Evolutionary conservation across 2,797 vertebrate species (phyloP).

Genomic region (Botia almorhae): DNA sequence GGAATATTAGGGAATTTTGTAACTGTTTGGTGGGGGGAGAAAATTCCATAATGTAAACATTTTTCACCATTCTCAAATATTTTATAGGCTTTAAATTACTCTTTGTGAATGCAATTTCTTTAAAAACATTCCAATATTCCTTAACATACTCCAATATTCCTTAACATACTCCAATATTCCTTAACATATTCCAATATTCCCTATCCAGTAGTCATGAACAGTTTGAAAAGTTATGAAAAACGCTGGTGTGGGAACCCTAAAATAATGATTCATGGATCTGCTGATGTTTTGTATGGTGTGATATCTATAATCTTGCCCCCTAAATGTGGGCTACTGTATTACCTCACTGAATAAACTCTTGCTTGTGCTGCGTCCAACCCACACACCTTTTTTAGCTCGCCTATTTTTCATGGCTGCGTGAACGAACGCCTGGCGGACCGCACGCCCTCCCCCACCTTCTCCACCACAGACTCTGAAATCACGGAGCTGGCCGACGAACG

Average conservation of each 20-base stretch:
- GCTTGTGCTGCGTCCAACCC: slow-evolving; percentile 33
- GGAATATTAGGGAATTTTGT: too few relatives aligned
- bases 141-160: not conserved
- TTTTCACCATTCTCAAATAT: not conserved
- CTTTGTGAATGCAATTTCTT: not conserved
- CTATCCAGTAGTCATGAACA: not conserved
- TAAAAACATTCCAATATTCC: not conserved
- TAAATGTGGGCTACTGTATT: slow-evolving; percentile 16
- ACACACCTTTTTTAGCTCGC: slow-evolving; percentile 85
- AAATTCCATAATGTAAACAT: too few relatives aligned
- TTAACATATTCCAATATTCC: not conserved
- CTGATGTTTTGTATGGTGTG: not conserved
- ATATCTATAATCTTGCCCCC: not conserved
- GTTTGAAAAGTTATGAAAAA: not conserved
- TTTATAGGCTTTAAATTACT: not conserved
- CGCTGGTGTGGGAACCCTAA: not conserved
- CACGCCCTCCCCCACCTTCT: slow-evolving; percentile 98
- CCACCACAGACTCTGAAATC: slow-evolving; percentile 97
- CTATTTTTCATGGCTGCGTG: slow-evolving; percentile 98
- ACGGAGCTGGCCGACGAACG: slow-evolving; percentile 98
- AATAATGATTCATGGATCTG: not conserved
- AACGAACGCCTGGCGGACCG: slow-evolving; percentile 97
- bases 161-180: not conserved
- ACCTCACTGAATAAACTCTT: slow-evolving; percentile 49
- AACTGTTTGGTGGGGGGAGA: too few relatives aligned